These are phyloP conservation scores for Palythoa grandis DNA, from an alignment of 92 coral and sea anemone species.

Conservation along the genomic window DNA sequence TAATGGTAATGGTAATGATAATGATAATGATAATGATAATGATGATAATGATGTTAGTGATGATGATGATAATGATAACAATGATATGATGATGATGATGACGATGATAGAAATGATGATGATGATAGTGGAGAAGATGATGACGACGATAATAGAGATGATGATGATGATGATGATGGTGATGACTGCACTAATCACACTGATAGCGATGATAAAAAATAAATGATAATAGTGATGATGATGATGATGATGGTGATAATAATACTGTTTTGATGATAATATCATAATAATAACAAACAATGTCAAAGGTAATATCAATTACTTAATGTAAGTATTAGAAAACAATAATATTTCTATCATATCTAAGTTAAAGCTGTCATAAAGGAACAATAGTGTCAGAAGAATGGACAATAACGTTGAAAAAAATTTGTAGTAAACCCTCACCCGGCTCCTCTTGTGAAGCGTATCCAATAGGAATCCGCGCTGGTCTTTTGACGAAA, in stretches of 20 bases:
- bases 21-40: not conserved
- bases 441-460: constrained; percentile 71
- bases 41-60: not conserved
- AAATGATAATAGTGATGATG: not conserved
- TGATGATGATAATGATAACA: not conserved
- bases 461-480: constrained; percentile 62
- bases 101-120: not conserved
- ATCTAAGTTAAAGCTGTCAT: too few species aligned
- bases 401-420: not conserved
- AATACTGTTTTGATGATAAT: not conserved
- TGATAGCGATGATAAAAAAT: not conserved
- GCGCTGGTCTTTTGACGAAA: constrained; percentile 65
- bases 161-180: not conserved
- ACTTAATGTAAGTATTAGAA: too few species aligned
- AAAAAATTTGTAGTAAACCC: not conserved
- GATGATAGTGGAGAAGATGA: not conserved
- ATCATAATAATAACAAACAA: too few species aligned
- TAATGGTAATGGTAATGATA: too few species aligned
- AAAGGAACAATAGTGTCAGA: too few species aligned
- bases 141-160: not conserved
- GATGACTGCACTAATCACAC: too few species aligned
- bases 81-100: too few species aligned
- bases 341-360: too few species aligned
- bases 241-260: not conserved
- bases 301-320: not conserved